A percentile compares a stretch with the other conserved stretches of the same genome.
phyloP scores from a whole-genome alignment of 2,113 vertebrate species.

The Seriola aureovittata region DNA sequence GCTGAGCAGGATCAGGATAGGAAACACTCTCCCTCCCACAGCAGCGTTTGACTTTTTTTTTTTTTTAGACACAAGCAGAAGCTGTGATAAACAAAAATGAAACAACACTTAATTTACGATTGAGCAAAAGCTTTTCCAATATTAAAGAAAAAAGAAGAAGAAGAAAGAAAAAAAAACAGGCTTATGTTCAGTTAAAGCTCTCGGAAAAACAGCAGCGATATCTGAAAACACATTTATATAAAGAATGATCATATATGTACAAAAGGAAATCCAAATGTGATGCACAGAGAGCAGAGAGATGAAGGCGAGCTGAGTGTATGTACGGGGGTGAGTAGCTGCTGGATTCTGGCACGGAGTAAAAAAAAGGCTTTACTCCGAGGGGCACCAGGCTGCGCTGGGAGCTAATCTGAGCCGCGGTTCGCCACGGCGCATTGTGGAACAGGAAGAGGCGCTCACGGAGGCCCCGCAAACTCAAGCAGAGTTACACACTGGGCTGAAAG shows the following conservation, averaged over 20 bases:
- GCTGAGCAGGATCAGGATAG: slow-evolving; percentile 4
- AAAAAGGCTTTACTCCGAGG: slow-evolving; percentile 55
- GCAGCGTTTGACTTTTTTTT: slow-evolving; percentile 3
- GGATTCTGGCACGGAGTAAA: slow-evolving; percentile 55
- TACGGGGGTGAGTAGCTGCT: slow-evolving; percentile 48
- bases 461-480: slow-evolving; percentile 74
- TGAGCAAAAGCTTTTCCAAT: neutral
- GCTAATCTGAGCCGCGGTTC: slow-evolving; percentile 77
- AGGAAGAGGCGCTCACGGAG: slow-evolving; percentile 77
- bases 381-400: slow-evolving; percentile 73
- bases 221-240: neutral
- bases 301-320: slow-evolving; percentile 16
- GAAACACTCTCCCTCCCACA: slow-evolving; percentile 3
- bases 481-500: slow-evolving; percentile 80
- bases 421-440: slow-evolving; percentile 73
- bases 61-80: neutral
- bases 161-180: neutral
- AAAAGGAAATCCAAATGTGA: neutral
- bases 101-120: neutral
- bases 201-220: neutral
- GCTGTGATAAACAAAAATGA: neutral
- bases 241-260: neutral
- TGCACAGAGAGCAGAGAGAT: neutral
- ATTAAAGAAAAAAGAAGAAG: neutral
- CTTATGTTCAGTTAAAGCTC: neutral